A percentile compares a stretch with the other conserved stretches of the same genome.
phyloP scores from a whole-genome alignment of 2,797 vertebrate species.

The Hypotaenidia okinawae region DNA sequence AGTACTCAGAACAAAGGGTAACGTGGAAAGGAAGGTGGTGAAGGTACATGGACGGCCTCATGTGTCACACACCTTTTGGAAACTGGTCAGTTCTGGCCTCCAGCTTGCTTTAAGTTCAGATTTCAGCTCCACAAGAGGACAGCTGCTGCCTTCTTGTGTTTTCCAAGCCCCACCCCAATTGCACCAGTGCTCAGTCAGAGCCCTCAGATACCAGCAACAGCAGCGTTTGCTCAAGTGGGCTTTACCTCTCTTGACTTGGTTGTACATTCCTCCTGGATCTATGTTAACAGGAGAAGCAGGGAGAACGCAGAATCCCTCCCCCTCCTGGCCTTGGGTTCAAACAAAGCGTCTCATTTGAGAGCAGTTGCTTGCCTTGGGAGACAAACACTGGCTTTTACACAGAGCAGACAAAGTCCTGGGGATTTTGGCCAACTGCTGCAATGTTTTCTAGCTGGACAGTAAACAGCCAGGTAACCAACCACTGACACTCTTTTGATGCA shows the following conservation, averaged over 20 bases:
- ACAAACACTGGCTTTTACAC: slow-evolving; percentile 7
- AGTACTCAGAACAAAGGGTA: background rate
- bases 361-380: background rate
- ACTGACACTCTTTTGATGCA: background rate
- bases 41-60: background rate
- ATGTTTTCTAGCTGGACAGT: background rate
- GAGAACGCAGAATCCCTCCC: background rate
- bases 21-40: background rate
- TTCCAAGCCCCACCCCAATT: background rate
- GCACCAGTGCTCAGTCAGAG: background rate
- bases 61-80: background rate
- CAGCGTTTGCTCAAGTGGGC: background rate
- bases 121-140: background rate
- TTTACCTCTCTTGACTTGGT: background rate
- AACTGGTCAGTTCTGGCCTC: background rate
- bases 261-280: background rate
- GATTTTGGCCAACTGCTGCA: background rate
- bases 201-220: background rate
- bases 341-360: background rate
- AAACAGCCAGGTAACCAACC: slow-evolving; percentile 39
- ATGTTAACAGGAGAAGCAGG: background rate
- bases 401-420: background rate
- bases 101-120: background rate
- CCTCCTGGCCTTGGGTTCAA: background rate
- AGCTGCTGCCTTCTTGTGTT: background rate